Evolutionary conservation across 2,113 vertebrate genomes (phyloP).

Genomic region (Ploceus nigricollis): DNA sequence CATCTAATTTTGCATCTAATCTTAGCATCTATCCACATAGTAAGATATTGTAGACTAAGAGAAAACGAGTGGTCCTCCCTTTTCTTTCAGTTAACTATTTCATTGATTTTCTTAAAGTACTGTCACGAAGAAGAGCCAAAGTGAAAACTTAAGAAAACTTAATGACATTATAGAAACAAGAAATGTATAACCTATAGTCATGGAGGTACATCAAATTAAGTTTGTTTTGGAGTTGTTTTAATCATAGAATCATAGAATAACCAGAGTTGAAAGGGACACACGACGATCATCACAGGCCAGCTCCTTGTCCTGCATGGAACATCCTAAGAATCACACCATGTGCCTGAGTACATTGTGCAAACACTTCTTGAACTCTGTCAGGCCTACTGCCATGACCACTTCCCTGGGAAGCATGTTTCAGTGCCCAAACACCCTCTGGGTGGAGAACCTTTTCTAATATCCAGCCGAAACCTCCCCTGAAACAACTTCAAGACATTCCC

Average conservation of each 20-base stretch:
- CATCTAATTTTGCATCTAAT: neutral
- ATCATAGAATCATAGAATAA: neutral
- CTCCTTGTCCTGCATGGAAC: too few relatives aligned
- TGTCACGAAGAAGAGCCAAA: neutral
- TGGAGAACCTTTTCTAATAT: neutral
- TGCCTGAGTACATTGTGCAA: neutral
- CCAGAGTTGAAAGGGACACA: neutral
- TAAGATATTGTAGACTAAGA: neutral
- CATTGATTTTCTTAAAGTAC: neutral
- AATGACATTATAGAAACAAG: neutral
- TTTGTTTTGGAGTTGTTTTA: neutral
- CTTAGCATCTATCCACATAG: neutral
- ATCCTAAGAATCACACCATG: neutral
- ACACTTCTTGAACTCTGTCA: neutral
- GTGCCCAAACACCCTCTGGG: too few relatives aligned
- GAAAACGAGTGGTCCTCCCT: neutral
- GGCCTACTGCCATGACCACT: neutral
- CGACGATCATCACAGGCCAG: neutral
- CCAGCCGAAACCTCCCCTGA: rapidly evolving
- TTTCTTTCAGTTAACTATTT: neutral
- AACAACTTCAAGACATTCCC: neutral
- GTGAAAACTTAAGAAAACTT: neutral
- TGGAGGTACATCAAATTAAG: neutral
- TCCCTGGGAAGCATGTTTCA: neutral
- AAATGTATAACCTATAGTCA: neutral